Evolutionary conservation across 64 coral and sea anemone genomes (phyloP), one percentile per base, ranked within the genome.

Genomic region (Montipora foliosa): DNA sequence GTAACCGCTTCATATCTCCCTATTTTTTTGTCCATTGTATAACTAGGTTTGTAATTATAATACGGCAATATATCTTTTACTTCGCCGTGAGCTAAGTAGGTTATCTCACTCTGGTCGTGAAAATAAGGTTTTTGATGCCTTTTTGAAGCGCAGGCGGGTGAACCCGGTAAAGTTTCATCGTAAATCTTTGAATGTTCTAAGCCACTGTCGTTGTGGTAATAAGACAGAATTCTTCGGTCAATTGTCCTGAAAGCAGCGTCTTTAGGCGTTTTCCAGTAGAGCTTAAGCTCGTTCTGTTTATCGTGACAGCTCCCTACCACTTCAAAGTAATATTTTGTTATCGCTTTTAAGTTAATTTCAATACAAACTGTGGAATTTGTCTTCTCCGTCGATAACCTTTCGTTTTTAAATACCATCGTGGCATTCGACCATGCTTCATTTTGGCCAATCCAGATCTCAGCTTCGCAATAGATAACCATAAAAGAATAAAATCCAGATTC

Each of bases 21-120:
- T 14, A 92, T 15, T 74, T 5, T 59, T 44, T 62, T n/a, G 44
- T 92, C 45, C 37, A 92, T 21, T 29, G 44, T 75, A 50, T 92
- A 92, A 21, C 90, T 92, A 64, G 90, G 80, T 8, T 76, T 92
- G 44, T 92, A 92, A 3, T 84, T 68, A 47, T 71, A 85, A 77
- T 75, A 84, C 20, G 90, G 79, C 37, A 92, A 76, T 6, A 85
- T 20, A 64, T 75, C 75, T 62, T 85, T 50, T 5, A 92, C 37
- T 4, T 76, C 47, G 10, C 58, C 51, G 17, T 75, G 29, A 6
- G 80, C 9, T 60, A 92, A 74, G 15, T 76, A 72, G 15, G 66
- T 74, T 46, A 85, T 45, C 24, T 75, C 13, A 0, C 16, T 14
- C 9, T 75, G 59, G 10, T 20, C 29, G 10, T 75, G 12, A 7